phyloP scores from a whole-genome alignment of 2,113 vertebrate genomes.

The Dromaius novaehollandiae region DNA sequence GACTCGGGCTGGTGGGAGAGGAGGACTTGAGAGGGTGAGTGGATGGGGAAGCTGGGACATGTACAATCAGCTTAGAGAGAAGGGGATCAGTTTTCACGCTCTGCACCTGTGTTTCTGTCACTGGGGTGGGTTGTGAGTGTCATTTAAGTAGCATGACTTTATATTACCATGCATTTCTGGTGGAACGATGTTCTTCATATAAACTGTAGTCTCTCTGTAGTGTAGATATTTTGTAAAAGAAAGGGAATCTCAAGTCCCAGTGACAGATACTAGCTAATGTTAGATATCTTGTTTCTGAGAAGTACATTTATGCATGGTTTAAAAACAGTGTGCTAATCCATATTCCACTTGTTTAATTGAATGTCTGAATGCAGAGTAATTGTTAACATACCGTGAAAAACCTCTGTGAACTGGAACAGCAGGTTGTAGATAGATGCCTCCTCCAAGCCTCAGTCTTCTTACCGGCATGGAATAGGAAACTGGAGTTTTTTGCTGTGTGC shows the following conservation, averaged over 20 bases:
- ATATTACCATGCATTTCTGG: neutral
- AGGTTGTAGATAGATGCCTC: neutral
- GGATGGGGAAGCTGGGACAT: neutral
- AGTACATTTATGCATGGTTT: neutral
- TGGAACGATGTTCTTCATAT: neutral
- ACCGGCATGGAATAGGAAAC: neutral
- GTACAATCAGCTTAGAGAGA: neutral
- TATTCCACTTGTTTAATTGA: neutral
- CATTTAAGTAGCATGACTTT: neutral
- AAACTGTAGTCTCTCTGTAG: neutral
- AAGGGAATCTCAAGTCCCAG: neutral
- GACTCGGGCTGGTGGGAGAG: fast-evolving
- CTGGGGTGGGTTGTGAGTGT: neutral
- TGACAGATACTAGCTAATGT: neutral
- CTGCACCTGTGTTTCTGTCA: fast-evolving
- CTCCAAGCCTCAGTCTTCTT: neutral
- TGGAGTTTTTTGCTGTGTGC: neutral
- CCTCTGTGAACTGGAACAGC: neutral
- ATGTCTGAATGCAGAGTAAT: neutral
- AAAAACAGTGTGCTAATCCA: neutral
- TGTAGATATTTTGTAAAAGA: neutral
- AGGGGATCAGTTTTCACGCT: neutral
- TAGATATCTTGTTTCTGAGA: neutral
- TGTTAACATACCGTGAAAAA: neutral
- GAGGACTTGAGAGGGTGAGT: neutral